Conservation (phyloP, 2,797 vertebrate genomes). For the Falco berigora region DNA sequence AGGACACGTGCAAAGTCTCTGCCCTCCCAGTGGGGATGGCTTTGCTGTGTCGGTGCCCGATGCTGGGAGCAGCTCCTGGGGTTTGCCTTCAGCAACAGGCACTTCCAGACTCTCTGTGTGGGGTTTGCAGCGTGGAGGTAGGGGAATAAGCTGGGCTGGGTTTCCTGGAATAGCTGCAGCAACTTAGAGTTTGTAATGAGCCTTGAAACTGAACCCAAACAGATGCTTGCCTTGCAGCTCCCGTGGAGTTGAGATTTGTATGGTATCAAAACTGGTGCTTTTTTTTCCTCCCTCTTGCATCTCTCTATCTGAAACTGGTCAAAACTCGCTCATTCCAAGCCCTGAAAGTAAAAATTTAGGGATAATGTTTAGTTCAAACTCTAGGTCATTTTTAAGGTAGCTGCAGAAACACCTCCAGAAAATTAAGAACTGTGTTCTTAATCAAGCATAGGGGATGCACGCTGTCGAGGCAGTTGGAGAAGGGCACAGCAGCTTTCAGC, state of each 20-base stretch:
- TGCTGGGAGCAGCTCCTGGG: background rate
- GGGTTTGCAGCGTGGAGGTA: background rate
- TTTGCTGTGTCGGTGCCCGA: fast-evolving
- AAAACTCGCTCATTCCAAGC: background rate
- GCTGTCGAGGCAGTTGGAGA: background rate
- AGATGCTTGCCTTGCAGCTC: background rate
- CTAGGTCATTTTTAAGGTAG: background rate
- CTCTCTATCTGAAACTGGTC: background rate
- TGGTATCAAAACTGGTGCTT: background rate
- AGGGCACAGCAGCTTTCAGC: background rate
- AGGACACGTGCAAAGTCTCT: background rate
- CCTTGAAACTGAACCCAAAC: background rate
- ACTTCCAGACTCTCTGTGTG: background rate
- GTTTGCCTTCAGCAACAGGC: background rate
- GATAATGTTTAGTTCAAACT: background rate
- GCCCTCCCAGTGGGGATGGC: fast-evolving
- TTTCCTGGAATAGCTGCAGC: background rate
- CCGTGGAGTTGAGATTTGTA: background rate
- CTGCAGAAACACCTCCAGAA: background rate
- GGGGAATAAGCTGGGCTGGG: background rate
- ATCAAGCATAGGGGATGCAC: background rate
- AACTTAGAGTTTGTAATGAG: background rate
- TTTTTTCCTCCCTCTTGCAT: background rate
- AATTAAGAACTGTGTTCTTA: background rate
- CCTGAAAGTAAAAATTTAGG: background rate